Percentiles rank a stretch among this genome's conserved stretches.
Conservation (phyloP, 2,797 vertebrate species). For the Enteromius radiatus region DNA sequence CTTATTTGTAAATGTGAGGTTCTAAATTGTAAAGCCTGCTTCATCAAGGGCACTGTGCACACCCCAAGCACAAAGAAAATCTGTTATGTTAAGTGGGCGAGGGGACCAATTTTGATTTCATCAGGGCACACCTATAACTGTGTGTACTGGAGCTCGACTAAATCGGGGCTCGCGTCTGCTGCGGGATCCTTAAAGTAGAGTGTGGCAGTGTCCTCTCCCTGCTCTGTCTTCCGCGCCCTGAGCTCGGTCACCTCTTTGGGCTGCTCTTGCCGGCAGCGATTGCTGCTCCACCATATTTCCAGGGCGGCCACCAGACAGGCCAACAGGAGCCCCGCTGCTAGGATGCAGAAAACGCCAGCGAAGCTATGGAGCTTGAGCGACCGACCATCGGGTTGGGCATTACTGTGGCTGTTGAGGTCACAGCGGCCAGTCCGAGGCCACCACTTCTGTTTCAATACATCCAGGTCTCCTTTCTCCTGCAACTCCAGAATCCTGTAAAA, state of each 20-base stretch:
- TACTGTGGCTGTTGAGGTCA: conserved; percentile 85
- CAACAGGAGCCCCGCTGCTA: conserved; percentile 94
- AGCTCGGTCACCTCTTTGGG: conserved; percentile 95
- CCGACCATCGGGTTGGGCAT: conserved; percentile 88
- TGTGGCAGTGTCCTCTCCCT: conserved; percentile 81
- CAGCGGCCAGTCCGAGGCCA: conserved; percentile 95
- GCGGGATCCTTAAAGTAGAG: conserved; percentile 84
- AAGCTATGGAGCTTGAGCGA: conserved; percentile 97
- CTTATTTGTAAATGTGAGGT: conserved; percentile 18
- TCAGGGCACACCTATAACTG: conserved; percentile 76
- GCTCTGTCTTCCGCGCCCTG: conserved; percentile 75
- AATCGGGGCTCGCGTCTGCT: conserved; percentile 77
- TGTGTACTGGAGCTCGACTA: conserved; percentile 83
- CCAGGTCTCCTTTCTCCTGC: conserved; percentile 95
- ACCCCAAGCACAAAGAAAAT: conserved; percentile 11
- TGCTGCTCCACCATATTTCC: conserved; percentile 97
- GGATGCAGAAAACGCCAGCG: conserved; percentile 96
- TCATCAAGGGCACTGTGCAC: conserved; percentile 16
- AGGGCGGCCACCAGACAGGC: conserved; percentile 95
- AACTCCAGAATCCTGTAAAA: conserved; percentile 91
- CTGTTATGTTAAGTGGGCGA: conserved; percentile 2
- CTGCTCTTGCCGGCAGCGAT: conserved; percentile 92
- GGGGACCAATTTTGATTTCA: conserved; percentile 82
- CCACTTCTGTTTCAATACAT: conserved; percentile 98
- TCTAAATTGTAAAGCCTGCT: conserved; percentile 3